Percentiles rank a stretch among this genome's conserved stretches.
phyloP scores from a whole-genome alignment of 2,888 invertebrate species.

The Tholera decimalis region DNA sequence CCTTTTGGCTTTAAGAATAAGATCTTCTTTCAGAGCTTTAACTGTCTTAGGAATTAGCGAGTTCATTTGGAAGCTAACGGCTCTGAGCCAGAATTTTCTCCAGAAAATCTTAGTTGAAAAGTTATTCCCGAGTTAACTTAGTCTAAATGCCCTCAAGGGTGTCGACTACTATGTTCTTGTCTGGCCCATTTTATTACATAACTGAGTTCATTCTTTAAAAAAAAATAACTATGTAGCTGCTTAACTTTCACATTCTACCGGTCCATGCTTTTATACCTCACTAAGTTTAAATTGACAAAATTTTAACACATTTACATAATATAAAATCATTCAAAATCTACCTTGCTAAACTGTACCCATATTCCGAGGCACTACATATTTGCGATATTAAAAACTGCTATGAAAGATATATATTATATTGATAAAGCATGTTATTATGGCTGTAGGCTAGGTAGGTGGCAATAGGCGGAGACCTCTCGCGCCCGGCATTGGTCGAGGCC shows the following conservation, averaged over 20 bases:
- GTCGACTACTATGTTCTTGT: slow-evolving; percentile 21
- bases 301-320: too few relatives aligned
- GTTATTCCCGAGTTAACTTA: slow-evolving; percentile 16
- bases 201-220: neutral
- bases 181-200: slow-evolving; percentile 19
- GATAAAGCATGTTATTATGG: too few relatives aligned
- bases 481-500: too few relatives aligned
- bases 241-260: neutral
- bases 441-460: too few relatives aligned
- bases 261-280: neutral
- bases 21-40: slow-evolving; percentile 6
- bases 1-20: slow-evolving; percentile 9
- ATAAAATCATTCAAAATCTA: too few relatives aligned
- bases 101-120: slow-evolving; percentile 35
- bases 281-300: too few relatives aligned
- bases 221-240: neutral
- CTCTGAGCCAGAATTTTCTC: slow-evolving; percentile 22
- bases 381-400: neutral
- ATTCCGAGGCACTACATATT: neutral
- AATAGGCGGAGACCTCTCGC: too few relatives aligned
- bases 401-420: too few relatives aligned
- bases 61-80: slow-evolving; percentile 45
- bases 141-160: slow-evolving; percentile 23
- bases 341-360: too few relatives aligned
- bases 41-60: slow-evolving; percentile 39